Base-by-base conservation (phyloP, 2,888 invertebrate genomes). In the Lamellibrachia satsuma region DNA sequence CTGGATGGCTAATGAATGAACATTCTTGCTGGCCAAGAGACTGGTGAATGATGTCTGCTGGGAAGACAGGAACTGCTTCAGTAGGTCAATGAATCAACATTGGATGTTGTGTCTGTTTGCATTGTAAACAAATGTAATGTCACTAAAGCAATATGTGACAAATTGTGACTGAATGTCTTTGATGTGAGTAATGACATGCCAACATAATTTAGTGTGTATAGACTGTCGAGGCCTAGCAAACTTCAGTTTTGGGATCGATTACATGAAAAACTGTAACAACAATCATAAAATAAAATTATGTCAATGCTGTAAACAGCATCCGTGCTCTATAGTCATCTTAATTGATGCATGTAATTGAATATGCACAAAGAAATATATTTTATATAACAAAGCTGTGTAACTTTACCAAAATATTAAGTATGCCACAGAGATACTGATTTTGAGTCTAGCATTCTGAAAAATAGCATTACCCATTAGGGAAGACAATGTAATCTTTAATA, bases 1-100 rank as follows among this genome's bases (percentile, higher is more conserved):
- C 22, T n/a, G 39, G 75, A 22, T 22, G 75, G 22, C 75, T 75
- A 22, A 75, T 75, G 75, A 75, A 75, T 75, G 75, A 15, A n/a
- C 75, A 22, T 75, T 75, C 75, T 75, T 75, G 75, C 75, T 75
- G 75, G 75, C 15, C 75, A 75, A 75, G 75, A 75, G 75, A 75
- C 75, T 6, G 75, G 22, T 75, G n/a, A 75, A 75, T 15, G n/a
- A 22, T 75, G 75, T 75, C 75, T 75, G 75, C 75, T 75, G 75
- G 75, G 22, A 75, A 75, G 75, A 75, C 75, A 75, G 22, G 75
- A 75, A 75, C 75, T 75, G 75, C 22, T 75, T 75, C 22, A 11
- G 75, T 75, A 75, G n/a, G 75, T 75, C 75, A 75, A 22, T 75
- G 75, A 75, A 22, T 75, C 22, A 75, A 75, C 75, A 75, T 55